Conservation (phyloP, 2,888 invertebrate species). For the Drosophila austrosaltans region DNA sequence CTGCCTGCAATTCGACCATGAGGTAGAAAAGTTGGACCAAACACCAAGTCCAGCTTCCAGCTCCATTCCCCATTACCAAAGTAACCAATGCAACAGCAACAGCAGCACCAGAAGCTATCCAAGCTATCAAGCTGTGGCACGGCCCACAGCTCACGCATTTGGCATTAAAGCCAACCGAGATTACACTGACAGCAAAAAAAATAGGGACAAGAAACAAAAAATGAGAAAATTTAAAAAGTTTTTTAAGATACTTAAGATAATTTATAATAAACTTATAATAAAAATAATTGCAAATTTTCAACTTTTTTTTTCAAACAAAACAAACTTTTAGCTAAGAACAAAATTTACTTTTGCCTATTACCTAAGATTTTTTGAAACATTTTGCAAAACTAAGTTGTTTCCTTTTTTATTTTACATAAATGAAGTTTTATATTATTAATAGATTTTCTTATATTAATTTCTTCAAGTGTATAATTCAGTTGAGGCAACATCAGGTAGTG, state of each 20-base stretch:
- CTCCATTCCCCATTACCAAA: background rate
- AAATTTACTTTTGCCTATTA: too few species aligned
- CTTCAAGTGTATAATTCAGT: background rate
- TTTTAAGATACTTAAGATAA: too few species aligned
- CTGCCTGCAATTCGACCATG: slow-evolving; percentile 29
- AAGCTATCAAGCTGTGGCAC: slow-evolving; percentile 60
- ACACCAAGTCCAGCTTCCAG: slow-evolving; percentile 14
- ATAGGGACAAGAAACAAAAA: too few species aligned
- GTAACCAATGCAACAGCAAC: slow-evolving; percentile 11
- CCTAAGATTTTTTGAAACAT: too few species aligned
- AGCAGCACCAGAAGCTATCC: slow-evolving; percentile 36
- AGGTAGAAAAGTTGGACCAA: slow-evolving; percentile 24
- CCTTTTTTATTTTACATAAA: too few species aligned
- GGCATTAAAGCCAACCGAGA: slow-evolving; percentile 57
- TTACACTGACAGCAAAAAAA: slow-evolving; percentile 12
- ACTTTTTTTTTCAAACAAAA: too few species aligned
- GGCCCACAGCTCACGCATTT: slow-evolving; percentile 75
- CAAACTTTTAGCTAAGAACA: too few species aligned
- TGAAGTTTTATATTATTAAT: too few species aligned
- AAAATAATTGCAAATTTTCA: too few species aligned
- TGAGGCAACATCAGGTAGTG: slow-evolving; percentile 26
- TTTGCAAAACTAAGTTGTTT: too few species aligned
- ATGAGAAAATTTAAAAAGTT: background rate
- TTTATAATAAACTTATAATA: too few species aligned
- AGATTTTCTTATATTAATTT: background rate